Evolutionary conservation across 2,113 vertebrate species (phyloP).

Genomic region (Takifugu bimaculatus): DNA sequence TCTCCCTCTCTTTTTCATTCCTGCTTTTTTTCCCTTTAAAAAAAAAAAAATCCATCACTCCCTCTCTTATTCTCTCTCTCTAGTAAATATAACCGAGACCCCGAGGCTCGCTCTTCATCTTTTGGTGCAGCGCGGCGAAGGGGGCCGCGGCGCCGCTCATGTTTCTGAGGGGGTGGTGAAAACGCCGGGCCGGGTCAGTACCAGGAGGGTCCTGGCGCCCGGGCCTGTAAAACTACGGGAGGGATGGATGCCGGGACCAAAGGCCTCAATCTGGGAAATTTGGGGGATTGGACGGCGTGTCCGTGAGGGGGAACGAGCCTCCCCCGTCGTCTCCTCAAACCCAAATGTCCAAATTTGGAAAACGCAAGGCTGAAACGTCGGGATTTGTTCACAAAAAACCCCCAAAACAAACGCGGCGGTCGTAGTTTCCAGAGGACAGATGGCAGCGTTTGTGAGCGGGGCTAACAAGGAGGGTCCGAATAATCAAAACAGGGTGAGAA

Average conservation of each 20-base stretch:
- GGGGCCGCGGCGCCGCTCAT: conserved; percentile 30
- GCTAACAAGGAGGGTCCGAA: not conserved
- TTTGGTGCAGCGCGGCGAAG: conserved; percentile 36
- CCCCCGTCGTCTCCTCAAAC: conserved; percentile 1
- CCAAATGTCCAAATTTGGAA: conserved; percentile 43
- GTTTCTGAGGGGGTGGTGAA: conserved; percentile 1
- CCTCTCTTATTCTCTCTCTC: conserved; percentile 42
- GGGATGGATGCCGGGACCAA: conserved; percentile 1
- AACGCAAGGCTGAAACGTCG: not conserved
- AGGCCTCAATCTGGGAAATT: conserved; percentile 19
- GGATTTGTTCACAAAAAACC: not conserved
- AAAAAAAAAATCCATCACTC: conserved; percentile 22
- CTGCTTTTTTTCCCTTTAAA: conserved; percentile 14
- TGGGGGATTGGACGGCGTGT: conserved; percentile 7
- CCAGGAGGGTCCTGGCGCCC: conserved; percentile 15
- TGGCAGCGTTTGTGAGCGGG: conserved; percentile 8
- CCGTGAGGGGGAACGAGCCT: conserved; percentile 28
- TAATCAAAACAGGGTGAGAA: conserved; percentile 11
- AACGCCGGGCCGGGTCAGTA: conserved; percentile 28
- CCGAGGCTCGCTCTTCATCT: conserved; percentile 48
- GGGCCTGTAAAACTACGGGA: conserved; percentile 4
- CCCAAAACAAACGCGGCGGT: not conserved
- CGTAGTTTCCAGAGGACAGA: conserved; percentile 3
- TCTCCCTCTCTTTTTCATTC: conserved; percentile 61
- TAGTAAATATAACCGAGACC: conserved; percentile 61